Conservation (phyloP, 1,140 invertebrate species). For the Triops longicaudatus region DNA sequence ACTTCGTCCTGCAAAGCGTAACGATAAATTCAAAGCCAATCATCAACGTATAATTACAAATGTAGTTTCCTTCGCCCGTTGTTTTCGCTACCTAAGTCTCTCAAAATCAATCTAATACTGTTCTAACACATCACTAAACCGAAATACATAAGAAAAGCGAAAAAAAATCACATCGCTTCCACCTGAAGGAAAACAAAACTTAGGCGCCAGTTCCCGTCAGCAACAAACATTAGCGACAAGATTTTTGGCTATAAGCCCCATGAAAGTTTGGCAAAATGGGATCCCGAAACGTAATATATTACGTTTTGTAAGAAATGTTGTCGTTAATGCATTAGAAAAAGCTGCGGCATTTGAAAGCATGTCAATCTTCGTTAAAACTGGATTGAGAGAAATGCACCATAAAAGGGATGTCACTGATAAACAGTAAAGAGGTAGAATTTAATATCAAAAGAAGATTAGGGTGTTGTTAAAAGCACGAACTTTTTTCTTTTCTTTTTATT, state of each 20-base stretch:
- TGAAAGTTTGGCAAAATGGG: background rate
- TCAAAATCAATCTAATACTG: background rate
- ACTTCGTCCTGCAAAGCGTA: background rate
- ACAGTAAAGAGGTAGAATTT: background rate
- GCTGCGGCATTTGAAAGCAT: too few relatives aligned
- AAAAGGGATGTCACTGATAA: background rate
- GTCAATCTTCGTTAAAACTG: too few relatives aligned
- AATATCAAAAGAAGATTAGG: background rate
- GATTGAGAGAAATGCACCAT: background rate
- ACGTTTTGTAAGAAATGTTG: too few relatives aligned
- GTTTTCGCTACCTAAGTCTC: background rate
- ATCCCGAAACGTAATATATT: too few relatives aligned
- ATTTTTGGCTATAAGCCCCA: background rate
- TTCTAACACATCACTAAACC: background rate
- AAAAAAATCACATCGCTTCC: background rate
- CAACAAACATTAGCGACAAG: background rate
- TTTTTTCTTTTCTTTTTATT: too few relatives aligned
- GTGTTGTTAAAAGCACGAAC: background rate
- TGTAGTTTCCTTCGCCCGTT: background rate
- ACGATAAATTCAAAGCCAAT: background rate
- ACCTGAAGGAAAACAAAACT: background rate
- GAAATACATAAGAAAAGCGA: background rate
- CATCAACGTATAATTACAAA: background rate
- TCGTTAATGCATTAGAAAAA: too few relatives aligned
- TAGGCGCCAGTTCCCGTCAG: background rate